These are phyloP conservation scores for Temnothorax unifasciatus DNA, from an alignment of 2,888 invertebrate species.

Conservation along the genomic window DNA sequence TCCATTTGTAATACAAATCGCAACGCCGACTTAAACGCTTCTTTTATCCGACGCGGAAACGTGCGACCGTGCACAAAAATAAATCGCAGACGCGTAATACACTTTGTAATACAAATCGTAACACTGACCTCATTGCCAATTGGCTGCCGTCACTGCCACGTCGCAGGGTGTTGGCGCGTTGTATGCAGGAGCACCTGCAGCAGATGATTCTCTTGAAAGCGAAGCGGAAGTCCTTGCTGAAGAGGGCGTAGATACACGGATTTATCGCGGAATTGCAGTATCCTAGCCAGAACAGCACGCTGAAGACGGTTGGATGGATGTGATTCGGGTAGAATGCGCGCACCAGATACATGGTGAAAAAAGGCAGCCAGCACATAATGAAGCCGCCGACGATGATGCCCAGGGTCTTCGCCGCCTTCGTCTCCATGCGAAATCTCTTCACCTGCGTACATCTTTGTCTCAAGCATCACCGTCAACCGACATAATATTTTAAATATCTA, in stretches of 20 bases:
- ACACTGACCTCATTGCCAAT: conserved; percentile 81
- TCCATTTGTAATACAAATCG: not conserved
- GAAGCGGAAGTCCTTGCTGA: conserved; percentile 97
- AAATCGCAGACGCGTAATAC: not conserved
- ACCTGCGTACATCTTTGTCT: conserved; percentile 86
- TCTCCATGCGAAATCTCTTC: conserved; percentile 97
- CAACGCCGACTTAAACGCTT: not conserved
- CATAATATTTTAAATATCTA: not conserved
- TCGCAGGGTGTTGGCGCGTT: conserved; percentile 84
- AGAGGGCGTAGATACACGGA: conserved; percentile 97
- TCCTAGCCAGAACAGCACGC: conserved; percentile 98
- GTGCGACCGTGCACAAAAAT: not conserved
- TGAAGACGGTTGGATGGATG: conserved; percentile 94
- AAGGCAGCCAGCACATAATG: conserved; percentile 98
- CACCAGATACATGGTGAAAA: conserved; percentile 97
- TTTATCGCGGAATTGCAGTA: conserved; percentile 99
- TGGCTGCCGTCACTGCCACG: conserved; percentile 86
- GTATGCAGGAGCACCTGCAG: conserved; percentile 93
- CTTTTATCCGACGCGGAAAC: not conserved
- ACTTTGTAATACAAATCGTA: conserved; percentile 21
- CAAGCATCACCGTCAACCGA: not conserved
- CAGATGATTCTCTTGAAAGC: conserved; percentile 97
- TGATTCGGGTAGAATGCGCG: conserved; percentile 95
- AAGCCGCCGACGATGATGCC: conserved; percentile 99
- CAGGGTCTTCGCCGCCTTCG: conserved; percentile 98